These are phyloP conservation scores for Drosophila setifemur DNA, from an alignment of 1,140 invertebrate genomes.

Conservation along the genomic window DNA sequence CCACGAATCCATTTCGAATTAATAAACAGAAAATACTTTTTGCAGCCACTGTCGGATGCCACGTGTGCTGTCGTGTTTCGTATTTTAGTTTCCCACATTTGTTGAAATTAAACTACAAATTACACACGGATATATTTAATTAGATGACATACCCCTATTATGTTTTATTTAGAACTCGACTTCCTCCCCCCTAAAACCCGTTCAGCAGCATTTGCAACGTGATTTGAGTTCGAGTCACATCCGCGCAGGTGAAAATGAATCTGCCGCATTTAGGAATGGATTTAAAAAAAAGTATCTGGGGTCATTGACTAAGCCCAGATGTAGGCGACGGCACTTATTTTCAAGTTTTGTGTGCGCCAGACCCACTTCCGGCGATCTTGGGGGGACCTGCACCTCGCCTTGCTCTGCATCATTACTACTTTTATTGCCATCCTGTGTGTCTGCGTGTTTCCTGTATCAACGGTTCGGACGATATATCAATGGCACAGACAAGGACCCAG, in stretches of 20 bases:
- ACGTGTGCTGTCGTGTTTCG: slow-evolving; percentile 24
- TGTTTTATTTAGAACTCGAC: slow-evolving; percentile 48
- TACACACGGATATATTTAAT: slow-evolving; percentile 73
- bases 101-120: slow-evolving; percentile 64
- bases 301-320: slow-evolving; percentile 7
- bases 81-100: slow-evolving; percentile 66
- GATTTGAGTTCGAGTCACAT: slow-evolving; percentile 55
- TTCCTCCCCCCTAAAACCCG: not conserved
- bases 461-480: slow-evolving; percentile 55
- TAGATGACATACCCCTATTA: slow-evolving; percentile 58
- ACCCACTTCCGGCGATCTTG: slow-evolving; percentile 10
- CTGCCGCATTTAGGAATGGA: slow-evolving; percentile 40
- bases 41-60: slow-evolving; percentile 1
- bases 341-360: not conserved
- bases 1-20: not conserved
- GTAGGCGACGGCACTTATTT: not conserved
- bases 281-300: slow-evolving; percentile 14
- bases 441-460: slow-evolving; percentile 70
- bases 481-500: slow-evolving; percentile 27
- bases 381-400: not conserved
- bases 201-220: slow-evolving; percentile 27
- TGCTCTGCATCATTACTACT: slow-evolving; percentile 51
- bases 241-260: slow-evolving; percentile 47
- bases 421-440: slow-evolving; percentile 63
- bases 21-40: slow-evolving; percentile 21